Evolutionary conservation across 2,797 vertebrate genomes (phyloP).

Genomic region (Cynopterus sphinx): DNA sequence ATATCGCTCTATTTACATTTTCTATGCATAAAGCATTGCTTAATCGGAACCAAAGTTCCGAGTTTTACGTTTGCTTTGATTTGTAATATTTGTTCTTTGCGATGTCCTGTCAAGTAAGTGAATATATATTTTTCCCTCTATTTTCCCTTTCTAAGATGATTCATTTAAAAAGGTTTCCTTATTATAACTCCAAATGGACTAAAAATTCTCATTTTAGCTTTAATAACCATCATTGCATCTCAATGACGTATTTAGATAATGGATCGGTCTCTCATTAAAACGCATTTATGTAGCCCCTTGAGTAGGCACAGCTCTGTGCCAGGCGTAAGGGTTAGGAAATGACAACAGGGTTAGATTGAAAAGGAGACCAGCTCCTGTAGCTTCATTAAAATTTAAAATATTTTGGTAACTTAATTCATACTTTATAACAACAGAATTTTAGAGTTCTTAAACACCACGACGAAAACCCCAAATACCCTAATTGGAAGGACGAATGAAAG

Average conservation of each 20-base stretch:
- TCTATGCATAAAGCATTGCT: neutral
- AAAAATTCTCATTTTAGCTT: conserved; percentile 19
- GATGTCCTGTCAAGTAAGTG: neutral
- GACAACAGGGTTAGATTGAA: neutral
- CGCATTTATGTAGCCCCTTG: neutral
- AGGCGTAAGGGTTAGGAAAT: neutral
- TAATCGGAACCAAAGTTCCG: neutral
- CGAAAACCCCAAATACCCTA: neutral
- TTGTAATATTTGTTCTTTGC: neutral
- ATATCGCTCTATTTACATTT: neutral
- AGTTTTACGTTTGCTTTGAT: neutral
- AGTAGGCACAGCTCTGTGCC: neutral
- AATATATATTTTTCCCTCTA: neutral
- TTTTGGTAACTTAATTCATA: conserved; percentile 10
- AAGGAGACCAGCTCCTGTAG: neutral
- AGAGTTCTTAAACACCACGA: conserved; percentile 13
- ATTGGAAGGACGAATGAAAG: neutral
- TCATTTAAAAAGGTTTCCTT: conserved; percentile 31
- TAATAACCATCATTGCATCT: neutral
- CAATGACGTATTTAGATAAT: neutral
- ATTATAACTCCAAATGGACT: neutral
- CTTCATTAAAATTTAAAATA: conserved; percentile 54
- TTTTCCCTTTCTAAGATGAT: neutral
- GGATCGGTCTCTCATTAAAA: conserved; percentile 28
- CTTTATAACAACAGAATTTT: conserved; percentile 26